phyloP scores from a whole-genome alignment of 1,140 invertebrate genomes.

The Oryzaephilus surinamensis region DNA sequence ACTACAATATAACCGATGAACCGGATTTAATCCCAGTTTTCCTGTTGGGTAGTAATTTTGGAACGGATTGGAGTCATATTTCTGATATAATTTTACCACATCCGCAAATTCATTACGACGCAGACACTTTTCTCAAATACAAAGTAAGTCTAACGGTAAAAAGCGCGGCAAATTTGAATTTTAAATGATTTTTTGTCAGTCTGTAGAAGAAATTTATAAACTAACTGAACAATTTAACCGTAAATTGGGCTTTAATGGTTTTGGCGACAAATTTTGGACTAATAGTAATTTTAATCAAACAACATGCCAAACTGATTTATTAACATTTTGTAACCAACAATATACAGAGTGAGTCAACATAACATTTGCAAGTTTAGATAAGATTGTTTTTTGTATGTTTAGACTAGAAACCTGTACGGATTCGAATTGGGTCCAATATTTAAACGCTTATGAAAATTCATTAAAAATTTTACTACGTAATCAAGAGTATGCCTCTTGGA shows the following conservation, averaged over 20 bases:
- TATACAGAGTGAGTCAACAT: conserved; percentile 18
- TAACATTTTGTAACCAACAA: conserved; percentile 12
- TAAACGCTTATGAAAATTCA: conserved; percentile 46
- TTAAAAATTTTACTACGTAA: conserved; percentile 30
- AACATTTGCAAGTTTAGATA: neutral
- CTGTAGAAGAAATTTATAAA: conserved; percentile 36
- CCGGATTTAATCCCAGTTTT: conserved; percentile 13
- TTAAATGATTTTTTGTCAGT: conserved; percentile 11
- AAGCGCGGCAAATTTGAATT: neutral
- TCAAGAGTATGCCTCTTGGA: conserved; percentile 16
- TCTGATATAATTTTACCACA: conserved; percentile 44
- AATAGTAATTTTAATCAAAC: conserved; percentile 42
- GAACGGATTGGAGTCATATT: conserved; percentile 49
- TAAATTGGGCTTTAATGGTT: conserved; percentile 37
- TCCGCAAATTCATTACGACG: conserved; percentile 42
- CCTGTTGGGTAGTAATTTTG: conserved; percentile 41
- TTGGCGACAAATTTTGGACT: conserved; percentile 41
- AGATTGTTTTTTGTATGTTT: neutral
- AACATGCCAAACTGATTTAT: conserved; percentile 37
- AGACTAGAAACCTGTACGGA: neutral
- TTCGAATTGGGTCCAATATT: conserved; percentile 36
- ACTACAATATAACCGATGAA: conserved; percentile 27
- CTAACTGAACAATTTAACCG: conserved; percentile 39
- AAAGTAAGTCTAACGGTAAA: conserved; percentile 35
- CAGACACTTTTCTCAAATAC: conserved; percentile 45